Percentiles rank a stretch among this genome's conserved stretches.
Evolutionary conservation across 2,888 invertebrate species (phyloP).

Genomic region (Ctena decussata): DNA sequence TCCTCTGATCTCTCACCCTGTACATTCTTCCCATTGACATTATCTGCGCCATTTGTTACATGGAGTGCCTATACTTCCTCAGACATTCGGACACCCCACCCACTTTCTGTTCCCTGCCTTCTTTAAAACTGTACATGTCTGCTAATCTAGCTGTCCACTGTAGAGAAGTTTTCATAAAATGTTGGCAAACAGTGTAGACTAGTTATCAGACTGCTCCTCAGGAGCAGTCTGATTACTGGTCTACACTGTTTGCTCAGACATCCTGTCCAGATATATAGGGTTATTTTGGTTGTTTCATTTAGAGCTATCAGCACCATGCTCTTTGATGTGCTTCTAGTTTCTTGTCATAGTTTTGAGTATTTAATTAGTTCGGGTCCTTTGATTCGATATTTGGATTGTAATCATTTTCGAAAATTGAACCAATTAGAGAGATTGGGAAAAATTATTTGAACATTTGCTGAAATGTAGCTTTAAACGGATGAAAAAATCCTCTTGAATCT

Average conservation of each 20-base stretch:
- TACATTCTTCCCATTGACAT: background rate
- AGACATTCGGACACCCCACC: too few relatives aligned
- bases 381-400: slow-evolving; percentile 12
- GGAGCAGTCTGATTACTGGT: too few relatives aligned
- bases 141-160: too few relatives aligned
- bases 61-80: background rate
- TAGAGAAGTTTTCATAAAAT: too few relatives aligned
- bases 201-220: too few relatives aligned
- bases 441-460: slow-evolving; percentile 12
- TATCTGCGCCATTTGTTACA: background rate
- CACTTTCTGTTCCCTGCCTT: too few relatives aligned
- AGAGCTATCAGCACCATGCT: background rate
- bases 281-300: slow-evolving; percentile 1
- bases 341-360: background rate
- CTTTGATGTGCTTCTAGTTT: background rate
- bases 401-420: slow-evolving; percentile 5
- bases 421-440: background rate
- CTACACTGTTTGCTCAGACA: background rate
- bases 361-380: slow-evolving; percentile 11
- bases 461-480: background rate
- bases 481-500: slow-evolving; percentile 4
- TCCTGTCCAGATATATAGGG: too few relatives aligned
- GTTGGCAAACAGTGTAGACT: too few relatives aligned
- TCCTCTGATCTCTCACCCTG: background rate
- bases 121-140: too few relatives aligned